These are phyloP conservation scores for Ectemnius lituratus DNA, from an alignment of 2,888 invertebrate species.

Conservation along the genomic window DNA sequence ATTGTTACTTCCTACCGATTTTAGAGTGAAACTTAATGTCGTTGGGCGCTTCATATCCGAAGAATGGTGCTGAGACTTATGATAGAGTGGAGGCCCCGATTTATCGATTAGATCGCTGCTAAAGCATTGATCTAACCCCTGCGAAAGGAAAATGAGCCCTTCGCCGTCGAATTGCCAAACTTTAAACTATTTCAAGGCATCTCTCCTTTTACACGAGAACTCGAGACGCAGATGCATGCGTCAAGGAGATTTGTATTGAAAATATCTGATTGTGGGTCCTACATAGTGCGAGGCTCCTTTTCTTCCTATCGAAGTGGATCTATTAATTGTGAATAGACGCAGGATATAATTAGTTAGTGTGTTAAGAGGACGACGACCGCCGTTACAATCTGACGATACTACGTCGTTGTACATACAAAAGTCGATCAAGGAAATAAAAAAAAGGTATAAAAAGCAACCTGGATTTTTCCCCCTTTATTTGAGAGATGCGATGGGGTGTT, in stretches of 20 bases:
- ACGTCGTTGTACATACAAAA: constrained; percentile 57
- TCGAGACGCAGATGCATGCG: not conserved
- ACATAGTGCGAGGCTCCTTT: not conserved
- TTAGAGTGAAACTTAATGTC: no score
- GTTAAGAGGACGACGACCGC: constrained; percentile 41
- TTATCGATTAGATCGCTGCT: no score
- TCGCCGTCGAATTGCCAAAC: no score
- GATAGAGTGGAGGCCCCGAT: no score
- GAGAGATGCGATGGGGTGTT: not conserved
- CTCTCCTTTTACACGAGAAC: not conserved
- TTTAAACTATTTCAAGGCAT: no score
- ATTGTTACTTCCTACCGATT: no score
- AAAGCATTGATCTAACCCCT: no score
- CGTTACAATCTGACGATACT: constrained; percentile 43
- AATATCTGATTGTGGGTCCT: no score
- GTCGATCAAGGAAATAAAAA: constrained; percentile 55
- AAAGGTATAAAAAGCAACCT: constrained; percentile 36
- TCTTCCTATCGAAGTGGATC: constrained; percentile 26
- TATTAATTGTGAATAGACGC: constrained; percentile 27
- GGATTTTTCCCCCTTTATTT: constrained; percentile 30
- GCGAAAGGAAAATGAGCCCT: no score
- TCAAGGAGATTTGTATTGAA: not conserved
- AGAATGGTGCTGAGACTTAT: no score
- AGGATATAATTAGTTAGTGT: constrained; percentile 49
- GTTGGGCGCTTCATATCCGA: no score